Conservation (phyloP, 1,140 invertebrate genomes). For the Bacillus rossius region DNA sequence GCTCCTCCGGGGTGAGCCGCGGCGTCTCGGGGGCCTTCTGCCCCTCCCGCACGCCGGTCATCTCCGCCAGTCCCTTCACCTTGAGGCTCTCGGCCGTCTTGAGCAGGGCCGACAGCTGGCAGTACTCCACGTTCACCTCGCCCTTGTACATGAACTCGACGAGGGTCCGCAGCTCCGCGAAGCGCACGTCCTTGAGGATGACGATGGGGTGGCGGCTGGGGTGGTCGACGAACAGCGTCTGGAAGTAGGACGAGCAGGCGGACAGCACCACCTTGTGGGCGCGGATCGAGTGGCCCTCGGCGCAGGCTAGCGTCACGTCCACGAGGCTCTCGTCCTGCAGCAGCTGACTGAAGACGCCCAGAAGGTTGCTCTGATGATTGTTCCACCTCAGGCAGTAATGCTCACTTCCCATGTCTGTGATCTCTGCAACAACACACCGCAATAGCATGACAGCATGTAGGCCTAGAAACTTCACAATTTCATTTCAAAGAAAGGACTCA, state of each 20-base stretch:
- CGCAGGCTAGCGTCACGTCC: constrained; percentile 91
- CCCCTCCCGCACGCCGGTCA: constrained; percentile 55
- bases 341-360: constrained; percentile 91
- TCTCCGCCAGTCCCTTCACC: constrained; percentile 86
- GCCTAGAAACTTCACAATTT: too few relatives aligned
- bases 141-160: constrained; percentile 97
- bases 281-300: constrained; percentile 87
- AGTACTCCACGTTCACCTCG: constrained; percentile 91
- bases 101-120: constrained; percentile 81
- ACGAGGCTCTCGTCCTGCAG: constrained; percentile 90
- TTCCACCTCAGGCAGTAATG: constrained; percentile 94
- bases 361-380: constrained; percentile 93
- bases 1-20: constrained; percentile 32
- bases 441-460: neutral
- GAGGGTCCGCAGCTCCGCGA: constrained; percentile 81
- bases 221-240: constrained; percentile 81
- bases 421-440: constrained; percentile 10
- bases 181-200: constrained; percentile 89
- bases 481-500: too few relatives aligned
- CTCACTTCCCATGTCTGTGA: constrained; percentile 75
- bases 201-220: constrained; percentile 89
- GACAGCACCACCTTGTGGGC: constrained; percentile 94
- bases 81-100: constrained; percentile 91
- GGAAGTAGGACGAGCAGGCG: constrained; percentile 92
- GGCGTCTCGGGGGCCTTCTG: constrained; percentile 31